phyloP scores from a whole-genome alignment of 1,140 invertebrate species.

The Lysiphlebus fabarum region DNA sequence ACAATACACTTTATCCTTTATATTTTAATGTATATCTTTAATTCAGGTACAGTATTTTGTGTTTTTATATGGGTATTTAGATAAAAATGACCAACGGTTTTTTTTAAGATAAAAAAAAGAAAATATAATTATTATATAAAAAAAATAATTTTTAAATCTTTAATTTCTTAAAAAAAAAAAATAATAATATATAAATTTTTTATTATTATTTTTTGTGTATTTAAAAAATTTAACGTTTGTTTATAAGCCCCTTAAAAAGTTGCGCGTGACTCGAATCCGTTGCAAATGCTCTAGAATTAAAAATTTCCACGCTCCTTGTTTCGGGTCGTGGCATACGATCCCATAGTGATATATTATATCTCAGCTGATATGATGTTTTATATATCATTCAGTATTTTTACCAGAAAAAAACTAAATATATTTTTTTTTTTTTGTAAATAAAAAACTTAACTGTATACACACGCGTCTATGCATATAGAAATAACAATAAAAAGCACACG shows the following conservation, averaged over 20 bases:
- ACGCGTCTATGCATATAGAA: no score
- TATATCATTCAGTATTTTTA: neutral
- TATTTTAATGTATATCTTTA: conserved; percentile 1
- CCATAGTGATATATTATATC: conserved; percentile 32
- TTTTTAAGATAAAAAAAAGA: neutral
- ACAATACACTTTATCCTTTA: conserved; percentile 2
- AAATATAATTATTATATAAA: neutral
- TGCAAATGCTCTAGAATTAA: conserved; percentile 31
- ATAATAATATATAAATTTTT: neutral
- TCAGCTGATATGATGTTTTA: conserved; percentile 10
- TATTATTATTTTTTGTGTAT: neutral
- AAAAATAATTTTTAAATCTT: neutral
- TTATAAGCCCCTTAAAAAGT: neutral
- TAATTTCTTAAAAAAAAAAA: neutral
- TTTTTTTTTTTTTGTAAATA: conserved; percentile 4
- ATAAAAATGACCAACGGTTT: conserved; percentile 20
- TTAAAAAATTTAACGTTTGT: neutral
- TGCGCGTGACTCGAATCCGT: conserved; percentile 23
- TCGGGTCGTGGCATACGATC: conserved; percentile 38
- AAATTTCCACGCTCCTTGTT: conserved; percentile 42
- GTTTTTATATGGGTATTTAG: conserved; percentile 6
- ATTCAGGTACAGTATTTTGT: no score
- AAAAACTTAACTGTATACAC: neutral
- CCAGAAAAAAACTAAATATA: conserved; percentile 2
- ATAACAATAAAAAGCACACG: no score